Evolutionary conservation across 2,797 vertebrate genomes (phyloP), one percentile per base, ranked within the genome.

Genomic region (Pipistrellus pipistrellus): DNA sequence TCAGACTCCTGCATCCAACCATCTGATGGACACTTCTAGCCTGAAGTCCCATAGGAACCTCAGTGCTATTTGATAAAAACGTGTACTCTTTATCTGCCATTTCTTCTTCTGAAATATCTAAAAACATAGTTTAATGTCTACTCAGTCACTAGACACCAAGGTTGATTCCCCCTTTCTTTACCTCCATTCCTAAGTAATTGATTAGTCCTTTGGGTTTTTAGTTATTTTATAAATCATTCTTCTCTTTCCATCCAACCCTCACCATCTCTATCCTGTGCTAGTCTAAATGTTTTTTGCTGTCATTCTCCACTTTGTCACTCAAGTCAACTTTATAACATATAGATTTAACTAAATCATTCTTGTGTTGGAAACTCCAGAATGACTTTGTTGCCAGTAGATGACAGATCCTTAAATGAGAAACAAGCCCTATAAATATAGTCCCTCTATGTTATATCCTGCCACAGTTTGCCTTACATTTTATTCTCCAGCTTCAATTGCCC

Each of bases 391-490:
- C 18, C 38, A 38, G 17, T 7, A 27, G 30, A 32, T 9, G 27
- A n/a, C 3, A 32, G n/a, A 46, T 21, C 41, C 48, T 83, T 27
- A n/a, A 44, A 57, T 18, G 11, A 57, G 38, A 83, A 20, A 27
- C 14, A 0, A 27, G 20, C 41, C 64, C 35, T 2, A 0, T n/a
- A 48, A 48, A n/a, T 18, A 14, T 4, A 11, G 18, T 4, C 32
- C n/a, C n/a, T n/a, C 12, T 44, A 0, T 71, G 46, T 14, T 35
- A 32, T 14, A 27, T 44, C 30, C 41, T 30, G 7, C 69, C 23
- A 8, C 64, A 25, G 8, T 75, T 82, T 14, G 38, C 30, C 32
- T 38, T 32, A 18, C 30, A 20, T 21, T 53, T 38, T 55, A 51
- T 78, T 68, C 72, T 71, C 25, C 72, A 62, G 51, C 41, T 38